A percentile compares a stretch with the other conserved stretches of the same genome.
Evolutionary conservation across 2,797 vertebrate species (phyloP).

Genomic region (Xenentodon cancila): DNA sequence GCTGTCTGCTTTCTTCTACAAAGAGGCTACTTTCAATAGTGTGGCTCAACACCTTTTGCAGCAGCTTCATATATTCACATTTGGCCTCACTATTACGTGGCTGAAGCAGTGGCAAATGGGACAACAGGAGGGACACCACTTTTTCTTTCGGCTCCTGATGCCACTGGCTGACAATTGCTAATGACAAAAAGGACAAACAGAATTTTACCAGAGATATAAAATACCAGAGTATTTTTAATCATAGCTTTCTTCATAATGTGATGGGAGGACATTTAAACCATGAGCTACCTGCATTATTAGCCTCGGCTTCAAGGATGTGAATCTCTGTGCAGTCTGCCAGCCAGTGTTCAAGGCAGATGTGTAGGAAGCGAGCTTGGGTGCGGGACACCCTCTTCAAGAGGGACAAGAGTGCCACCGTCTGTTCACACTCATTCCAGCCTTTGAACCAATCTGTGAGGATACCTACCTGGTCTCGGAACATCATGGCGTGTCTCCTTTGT

Average conservation of each 20-base stretch:
- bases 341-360: conserved; percentile 97
- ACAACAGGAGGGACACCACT: conserved; percentile 90
- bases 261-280: too few species aligned
- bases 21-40: conserved; percentile 95
- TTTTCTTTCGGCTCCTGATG: conserved; percentile 95
- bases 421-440: conserved; percentile 98
- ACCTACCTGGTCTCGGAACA: conserved; percentile 99
- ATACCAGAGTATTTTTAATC: too few species aligned
- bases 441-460: conserved; percentile 97
- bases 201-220: background rate
- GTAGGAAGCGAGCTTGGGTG: conserved; percentile 95
- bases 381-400: conserved; percentile 94
- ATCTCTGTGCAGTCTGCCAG: conserved; percentile 95
- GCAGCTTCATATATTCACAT: conserved; percentile 95
- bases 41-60: conserved; percentile 94
- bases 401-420: conserved; percentile 95
- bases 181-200: conserved; percentile 17
- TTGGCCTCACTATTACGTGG: conserved; percentile 94
- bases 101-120: conserved; percentile 93
- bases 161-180: conserved; percentile 94
- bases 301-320: conserved; percentile 93
- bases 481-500: conserved; percentile 88
- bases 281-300: conserved; percentile 93
- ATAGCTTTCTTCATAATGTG: too few species aligned
- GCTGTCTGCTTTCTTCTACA: conserved; percentile 95